Conservation (phyloP, 2,113 vertebrate species). For the Leucopternis melanops region DNA sequence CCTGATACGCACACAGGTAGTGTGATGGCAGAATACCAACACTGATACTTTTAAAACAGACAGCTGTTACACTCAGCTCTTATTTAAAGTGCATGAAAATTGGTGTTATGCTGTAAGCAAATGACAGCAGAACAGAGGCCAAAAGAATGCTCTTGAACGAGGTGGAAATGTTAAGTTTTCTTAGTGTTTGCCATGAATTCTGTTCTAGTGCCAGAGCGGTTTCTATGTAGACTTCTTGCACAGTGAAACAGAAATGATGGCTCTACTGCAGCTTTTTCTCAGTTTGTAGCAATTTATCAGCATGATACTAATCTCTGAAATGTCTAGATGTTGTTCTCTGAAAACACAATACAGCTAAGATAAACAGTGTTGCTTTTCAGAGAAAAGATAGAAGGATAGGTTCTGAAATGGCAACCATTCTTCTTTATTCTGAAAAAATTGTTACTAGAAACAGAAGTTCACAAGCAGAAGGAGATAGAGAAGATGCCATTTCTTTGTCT, state of each 20-base stretch:
- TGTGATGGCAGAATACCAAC: neutral
- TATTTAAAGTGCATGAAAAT: slow-evolving; percentile 1
- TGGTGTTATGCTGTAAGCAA: neutral
- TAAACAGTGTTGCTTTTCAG: neutral
- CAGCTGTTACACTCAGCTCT: neutral
- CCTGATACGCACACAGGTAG: neutral
- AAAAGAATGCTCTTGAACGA: slow-evolving; percentile 8
- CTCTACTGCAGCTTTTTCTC: neutral
- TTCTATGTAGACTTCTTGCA: neutral
- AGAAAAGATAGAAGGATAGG: slow-evolving; percentile 2
- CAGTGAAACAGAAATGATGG: neutral
- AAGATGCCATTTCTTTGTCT: neutral
- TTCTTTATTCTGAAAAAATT: neutral
- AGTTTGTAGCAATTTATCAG: neutral
- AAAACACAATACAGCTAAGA: slow-evolving; percentile 5
- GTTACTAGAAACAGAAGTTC: neutral
- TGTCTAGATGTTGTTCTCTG: neutral
- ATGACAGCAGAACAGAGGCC: neutral
- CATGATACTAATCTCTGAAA: slow-evolving; percentile 23
- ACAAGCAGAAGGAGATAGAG: neutral
- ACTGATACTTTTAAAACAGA: neutral
- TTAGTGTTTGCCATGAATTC: neutral
- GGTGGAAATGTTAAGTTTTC: slow-evolving; percentile 35
- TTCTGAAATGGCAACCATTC: neutral
- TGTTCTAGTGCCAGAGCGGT: neutral